phyloP scores from a whole-genome alignment of 2,113 vertebrate species.

The Rostratula benghalensis region DNA sequence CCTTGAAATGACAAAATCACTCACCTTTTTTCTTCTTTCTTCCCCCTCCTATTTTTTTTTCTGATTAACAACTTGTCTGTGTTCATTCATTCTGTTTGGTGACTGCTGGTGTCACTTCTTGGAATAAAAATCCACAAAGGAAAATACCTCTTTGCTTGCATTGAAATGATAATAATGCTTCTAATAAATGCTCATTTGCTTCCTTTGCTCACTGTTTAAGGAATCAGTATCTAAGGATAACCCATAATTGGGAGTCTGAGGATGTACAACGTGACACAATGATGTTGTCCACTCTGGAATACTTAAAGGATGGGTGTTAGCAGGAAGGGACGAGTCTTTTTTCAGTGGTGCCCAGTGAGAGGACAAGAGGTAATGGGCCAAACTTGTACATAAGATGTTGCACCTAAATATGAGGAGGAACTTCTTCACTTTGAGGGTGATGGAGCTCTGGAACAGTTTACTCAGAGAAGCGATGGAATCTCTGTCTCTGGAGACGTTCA shows the following conservation, averaged over 20 bases:
- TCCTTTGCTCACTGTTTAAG: neutral
- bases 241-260: neutral
- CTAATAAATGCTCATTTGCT: neutral
- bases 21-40: neutral
- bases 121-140: neutral
- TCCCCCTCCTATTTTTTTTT: too few relatives aligned
- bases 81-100: neutral
- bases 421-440: too few relatives aligned
- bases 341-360: too few relatives aligned
- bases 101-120: neutral
- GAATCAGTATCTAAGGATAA: neutral
- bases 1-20: neutral
- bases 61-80: neutral
- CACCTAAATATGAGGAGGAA: too few relatives aligned
- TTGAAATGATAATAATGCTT: neutral
- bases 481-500: too few relatives aligned
- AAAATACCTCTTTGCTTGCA: neutral
- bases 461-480: too few relatives aligned
- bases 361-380: too few relatives aligned
- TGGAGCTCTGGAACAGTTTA: too few relatives aligned
- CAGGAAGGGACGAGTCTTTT: too few relatives aligned
- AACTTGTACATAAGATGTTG: too few relatives aligned
- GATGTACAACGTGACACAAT: accelerated
- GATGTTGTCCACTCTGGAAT: neutral
- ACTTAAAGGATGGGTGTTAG: too few relatives aligned